Conservation (phyloP, 2,113 vertebrate genomes). For the Strigops habroptila region DNA sequence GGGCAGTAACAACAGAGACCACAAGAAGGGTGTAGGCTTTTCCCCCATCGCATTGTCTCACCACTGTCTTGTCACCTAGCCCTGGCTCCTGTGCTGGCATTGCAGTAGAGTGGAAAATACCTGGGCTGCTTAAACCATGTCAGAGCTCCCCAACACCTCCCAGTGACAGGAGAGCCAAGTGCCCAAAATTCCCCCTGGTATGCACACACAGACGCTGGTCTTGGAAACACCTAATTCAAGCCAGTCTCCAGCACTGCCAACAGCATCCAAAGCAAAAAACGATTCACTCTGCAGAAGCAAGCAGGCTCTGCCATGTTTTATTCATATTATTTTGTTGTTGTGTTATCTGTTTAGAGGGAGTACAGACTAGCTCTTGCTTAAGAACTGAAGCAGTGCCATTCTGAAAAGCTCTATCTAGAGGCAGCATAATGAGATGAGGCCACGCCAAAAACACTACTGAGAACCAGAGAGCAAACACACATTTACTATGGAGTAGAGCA, state of each 20-base stretch:
- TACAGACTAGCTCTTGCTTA: neutral
- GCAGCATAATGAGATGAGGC: neutral
- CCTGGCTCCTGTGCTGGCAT: neutral
- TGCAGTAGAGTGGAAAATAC: neutral
- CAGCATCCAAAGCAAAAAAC: neutral
- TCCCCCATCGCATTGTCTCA: neutral
- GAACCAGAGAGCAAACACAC: neutral
- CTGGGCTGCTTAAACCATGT: neutral
- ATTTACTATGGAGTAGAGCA: neutral
- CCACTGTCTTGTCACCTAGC: neutral
- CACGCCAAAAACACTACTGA: neutral
- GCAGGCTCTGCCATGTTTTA: neutral
- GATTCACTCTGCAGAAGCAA: neutral
- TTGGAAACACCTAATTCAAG: neutral
- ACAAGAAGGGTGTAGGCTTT: neutral
- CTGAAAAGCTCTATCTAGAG: neutral
- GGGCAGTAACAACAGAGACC: neutral
- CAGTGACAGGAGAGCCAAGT: neutral
- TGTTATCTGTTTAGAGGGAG: neutral
- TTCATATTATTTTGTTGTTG: neutral
- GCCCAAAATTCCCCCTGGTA: neutral
- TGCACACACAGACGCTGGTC: rapidly evolving
- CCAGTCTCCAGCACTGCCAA: neutral
- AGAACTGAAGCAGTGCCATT: neutral
- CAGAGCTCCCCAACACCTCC: neutral